Conservation (phyloP, 1,140 invertebrate genomes). For the Pseudomyrmex cubaensis region DNA sequence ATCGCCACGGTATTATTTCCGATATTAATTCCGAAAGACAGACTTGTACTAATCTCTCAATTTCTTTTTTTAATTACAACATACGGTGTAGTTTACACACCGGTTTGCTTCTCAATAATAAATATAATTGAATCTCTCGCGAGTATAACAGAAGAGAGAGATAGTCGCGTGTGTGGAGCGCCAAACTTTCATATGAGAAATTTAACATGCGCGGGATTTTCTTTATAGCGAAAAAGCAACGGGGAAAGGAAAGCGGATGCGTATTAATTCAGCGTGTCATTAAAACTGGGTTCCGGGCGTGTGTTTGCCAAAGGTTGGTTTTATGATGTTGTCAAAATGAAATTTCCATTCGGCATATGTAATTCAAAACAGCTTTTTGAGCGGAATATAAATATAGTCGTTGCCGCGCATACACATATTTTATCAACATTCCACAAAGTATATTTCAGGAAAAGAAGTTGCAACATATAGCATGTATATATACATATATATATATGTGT, state of each 20-base stretch:
- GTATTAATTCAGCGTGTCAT: slow-evolving; percentile 68
- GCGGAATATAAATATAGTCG: slow-evolving; percentile 25
- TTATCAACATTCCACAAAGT: slow-evolving; percentile 30
- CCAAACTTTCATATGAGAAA: slow-evolving; percentile 25
- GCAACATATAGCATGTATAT: too few species aligned
- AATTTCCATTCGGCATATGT: slow-evolving; percentile 67
- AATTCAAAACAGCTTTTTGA: slow-evolving; percentile 61
- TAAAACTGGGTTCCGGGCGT: slow-evolving; percentile 54
- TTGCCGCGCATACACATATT: slow-evolving; percentile 8
- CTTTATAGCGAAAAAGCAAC: slow-evolving; percentile 29
- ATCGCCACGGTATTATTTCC: too few species aligned
- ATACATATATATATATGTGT: too few species aligned
- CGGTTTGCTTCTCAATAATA: neutral
- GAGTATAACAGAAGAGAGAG: neutral
- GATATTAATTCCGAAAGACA: too few species aligned
- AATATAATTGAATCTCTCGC: slow-evolving; percentile 14
- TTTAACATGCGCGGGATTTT: slow-evolving; percentile 25
- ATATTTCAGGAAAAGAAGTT: slow-evolving; percentile 19
- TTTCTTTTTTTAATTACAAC: too few species aligned
- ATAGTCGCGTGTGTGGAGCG: too few species aligned
- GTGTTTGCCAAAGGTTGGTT: slow-evolving; percentile 63
- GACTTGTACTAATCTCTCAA: too few species aligned
- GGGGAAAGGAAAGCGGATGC: slow-evolving; percentile 19
- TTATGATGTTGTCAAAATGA: slow-evolving; percentile 70
- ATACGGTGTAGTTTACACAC: neutral